Evolutionary conservation across 2,888 invertebrate genomes (phyloP), one percentile per base, ranked within the genome.

Genomic region (Phania funesta): DNA sequence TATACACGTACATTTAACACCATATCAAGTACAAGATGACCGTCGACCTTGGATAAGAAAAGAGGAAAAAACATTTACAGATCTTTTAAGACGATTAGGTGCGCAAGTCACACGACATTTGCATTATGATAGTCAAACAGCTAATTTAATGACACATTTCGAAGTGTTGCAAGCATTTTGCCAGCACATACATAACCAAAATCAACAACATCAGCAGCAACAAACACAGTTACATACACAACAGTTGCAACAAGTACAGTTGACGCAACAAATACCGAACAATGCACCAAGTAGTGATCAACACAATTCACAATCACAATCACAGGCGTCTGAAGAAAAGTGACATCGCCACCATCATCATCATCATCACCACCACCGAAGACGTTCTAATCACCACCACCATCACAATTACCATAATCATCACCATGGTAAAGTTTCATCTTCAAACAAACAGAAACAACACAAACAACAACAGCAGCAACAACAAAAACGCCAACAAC

Each of bases 21-120:
- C 97, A n/a, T 97, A 97, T 91, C 97, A 98, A 91, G 94, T 97
- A 70, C 92, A 93, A 84, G 97, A 97, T 89, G 93, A 94, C 80
- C 92, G 94, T 29, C 92, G 97, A 71, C 95, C 95, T 8, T 97
- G 97, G 96, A 96, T 98, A 87, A 94, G 95, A 13, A 93, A 94
- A 84, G 97, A 98, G 91, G 96, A 97, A 90, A 94, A 93, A 86
- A 91, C 93, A 0, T 98, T 98, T 91, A 93, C 94, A 1, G 92
- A 93, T 26, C 92, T 93, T 84, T 92, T 97, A 58, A 92, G 92
- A 85, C 92, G 93, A 85, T 90, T 95, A 2, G 95, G 94, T 52
- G 94, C 94, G 3, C 93, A 93, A 83, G 93, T 96, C 62, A 89
- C 92, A 11, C 92, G 94, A 46, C 92, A 91, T 75, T 89, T 94